phyloP scores from a whole-genome alignment of 2,797 vertebrate species.

The Fundulus diaphanus region DNA sequence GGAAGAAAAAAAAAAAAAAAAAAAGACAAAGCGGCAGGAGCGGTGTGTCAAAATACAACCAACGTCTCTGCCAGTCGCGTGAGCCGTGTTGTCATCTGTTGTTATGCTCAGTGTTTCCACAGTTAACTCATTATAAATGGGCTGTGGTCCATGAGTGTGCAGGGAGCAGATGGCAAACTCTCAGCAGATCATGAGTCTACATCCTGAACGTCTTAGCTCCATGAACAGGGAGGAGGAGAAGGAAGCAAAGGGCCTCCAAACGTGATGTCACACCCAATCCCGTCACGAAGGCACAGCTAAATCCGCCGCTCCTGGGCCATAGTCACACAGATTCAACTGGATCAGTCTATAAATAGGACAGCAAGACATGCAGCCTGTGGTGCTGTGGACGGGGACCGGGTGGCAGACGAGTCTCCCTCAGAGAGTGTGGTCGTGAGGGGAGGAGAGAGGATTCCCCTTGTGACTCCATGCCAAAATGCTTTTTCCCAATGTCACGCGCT shows the following conservation, averaged over 20 bases:
- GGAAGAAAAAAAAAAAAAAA: too few species aligned
- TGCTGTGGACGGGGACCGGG: slow-evolving; percentile 65
- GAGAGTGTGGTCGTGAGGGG: slow-evolving; percentile 28
- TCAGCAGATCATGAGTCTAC: slow-evolving; percentile 42
- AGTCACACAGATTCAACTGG: slow-evolving; percentile 70
- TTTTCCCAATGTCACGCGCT: slow-evolving; percentile 56
- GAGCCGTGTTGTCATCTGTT: slow-evolving; percentile 25
- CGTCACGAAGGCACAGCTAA: slow-evolving; percentile 67
- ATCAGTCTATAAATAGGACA: slow-evolving; percentile 69
- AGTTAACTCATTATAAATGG: slow-evolving; percentile 58
- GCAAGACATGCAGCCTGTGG: slow-evolving; percentile 62
- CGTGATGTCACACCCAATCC: slow-evolving; percentile 74
- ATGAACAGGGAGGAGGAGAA: slow-evolving; percentile 15
- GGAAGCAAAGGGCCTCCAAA: slow-evolving; percentile 57
- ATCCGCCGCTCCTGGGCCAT: slow-evolving; percentile 55
- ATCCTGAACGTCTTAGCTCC: slow-evolving; percentile 21
- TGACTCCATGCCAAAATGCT: slow-evolving; percentile 66
- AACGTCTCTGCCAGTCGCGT: slow-evolving; percentile 13
- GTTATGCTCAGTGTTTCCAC: slow-evolving; percentile 20
- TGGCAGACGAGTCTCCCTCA: slow-evolving; percentile 56
- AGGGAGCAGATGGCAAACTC: slow-evolving; percentile 62
- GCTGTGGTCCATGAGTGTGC: slow-evolving; percentile 36
- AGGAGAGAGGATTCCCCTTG: slow-evolving; percentile 58
- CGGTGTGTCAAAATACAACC: slow-evolving; percentile 42
- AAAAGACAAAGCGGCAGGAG: not conserved